phyloP scores from a whole-genome alignment of 2,797 vertebrate genomes.

The Trachurus trachurus region DNA sequence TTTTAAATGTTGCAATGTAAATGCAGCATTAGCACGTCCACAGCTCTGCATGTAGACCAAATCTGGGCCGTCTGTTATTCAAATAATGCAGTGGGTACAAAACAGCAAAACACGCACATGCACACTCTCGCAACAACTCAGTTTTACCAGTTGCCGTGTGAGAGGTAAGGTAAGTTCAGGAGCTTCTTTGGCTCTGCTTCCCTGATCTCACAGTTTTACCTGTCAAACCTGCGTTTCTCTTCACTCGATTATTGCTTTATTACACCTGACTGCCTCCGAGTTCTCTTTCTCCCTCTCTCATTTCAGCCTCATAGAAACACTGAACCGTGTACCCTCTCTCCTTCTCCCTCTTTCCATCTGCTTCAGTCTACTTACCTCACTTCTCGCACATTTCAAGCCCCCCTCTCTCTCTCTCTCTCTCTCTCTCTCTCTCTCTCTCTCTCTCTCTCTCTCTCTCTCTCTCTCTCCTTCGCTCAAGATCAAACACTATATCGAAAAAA shows the following conservation, averaged over 20 bases:
- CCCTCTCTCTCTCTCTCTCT: constrained; percentile 26
- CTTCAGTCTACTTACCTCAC: constrained; percentile 44
- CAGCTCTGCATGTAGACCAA: constrained; percentile 28
- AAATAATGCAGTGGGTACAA: constrained; percentile 46
- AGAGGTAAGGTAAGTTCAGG: constrained; percentile 25
- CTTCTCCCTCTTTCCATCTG: constrained; percentile 31
- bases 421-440: constrained; percentile 23
- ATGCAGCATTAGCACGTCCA: constrained; percentile 58
- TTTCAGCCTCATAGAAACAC: constrained; percentile 55
- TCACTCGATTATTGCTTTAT: constrained; percentile 59
- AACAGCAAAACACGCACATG: constrained; percentile 26
- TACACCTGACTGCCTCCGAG: constrained; percentile 61
- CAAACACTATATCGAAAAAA: constrained; percentile 40
- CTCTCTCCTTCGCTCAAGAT: constrained; percentile 43
- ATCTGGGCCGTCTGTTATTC: constrained; percentile 45
- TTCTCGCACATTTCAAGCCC: constrained; percentile 25
- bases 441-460: constrained; percentile 26
- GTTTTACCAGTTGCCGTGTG: constrained; percentile 29
- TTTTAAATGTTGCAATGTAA: constrained; percentile 69
- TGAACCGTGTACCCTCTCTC: constrained; percentile 29
- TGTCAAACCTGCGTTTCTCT: constrained; percentile 39
- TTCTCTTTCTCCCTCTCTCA: constrained; percentile 43
- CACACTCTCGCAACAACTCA: constrained; percentile 7
- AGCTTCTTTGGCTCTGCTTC: constrained; percentile 8
- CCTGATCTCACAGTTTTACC: constrained; percentile 24